Evolutionary conservation across 2,113 vertebrate genomes (phyloP).

Genomic region (Hippocampus zosterae): DNA sequence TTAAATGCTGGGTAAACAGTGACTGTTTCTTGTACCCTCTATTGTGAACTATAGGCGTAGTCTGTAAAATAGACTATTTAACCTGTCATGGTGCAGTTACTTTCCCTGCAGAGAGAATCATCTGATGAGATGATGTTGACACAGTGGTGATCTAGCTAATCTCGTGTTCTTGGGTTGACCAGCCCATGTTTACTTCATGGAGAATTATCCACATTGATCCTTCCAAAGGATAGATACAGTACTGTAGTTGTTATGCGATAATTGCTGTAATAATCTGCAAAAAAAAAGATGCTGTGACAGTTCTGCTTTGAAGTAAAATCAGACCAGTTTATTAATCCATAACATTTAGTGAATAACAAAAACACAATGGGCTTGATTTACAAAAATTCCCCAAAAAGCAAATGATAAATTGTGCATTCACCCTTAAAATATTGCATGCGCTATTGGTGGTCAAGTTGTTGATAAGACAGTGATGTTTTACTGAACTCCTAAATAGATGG

Average conservation of each 20-base stretch:
- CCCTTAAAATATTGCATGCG: background rate
- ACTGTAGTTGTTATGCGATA: background rate
- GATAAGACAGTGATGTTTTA: too few relatives aligned
- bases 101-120: conserved; percentile 18
- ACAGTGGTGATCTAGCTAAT: conserved; percentile 16
- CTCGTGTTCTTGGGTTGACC: conserved; percentile 7
- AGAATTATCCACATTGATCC: background rate
- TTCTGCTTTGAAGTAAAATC: background rate
- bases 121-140: conserved; percentile 42
- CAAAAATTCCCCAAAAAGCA: background rate
- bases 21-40: conserved; percentile 13
- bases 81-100: conserved; percentile 44
- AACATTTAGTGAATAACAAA: background rate
- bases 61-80: conserved; percentile 48
- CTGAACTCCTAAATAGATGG: too few relatives aligned
- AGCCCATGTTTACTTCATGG: conserved; percentile 41
- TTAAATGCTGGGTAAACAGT: conserved; percentile 42
- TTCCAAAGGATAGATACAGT: background rate
- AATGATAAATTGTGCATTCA: background rate
- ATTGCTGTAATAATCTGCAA: background rate
- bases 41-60: conserved; percentile 62
- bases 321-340: background rate
- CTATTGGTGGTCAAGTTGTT: background rate
- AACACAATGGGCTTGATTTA: background rate
- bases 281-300: background rate